Evolutionary conservation across 2,113 vertebrate genomes (phyloP), one percentile per base, ranked within the genome.

Genomic region (Neofelis nebulosa): DNA sequence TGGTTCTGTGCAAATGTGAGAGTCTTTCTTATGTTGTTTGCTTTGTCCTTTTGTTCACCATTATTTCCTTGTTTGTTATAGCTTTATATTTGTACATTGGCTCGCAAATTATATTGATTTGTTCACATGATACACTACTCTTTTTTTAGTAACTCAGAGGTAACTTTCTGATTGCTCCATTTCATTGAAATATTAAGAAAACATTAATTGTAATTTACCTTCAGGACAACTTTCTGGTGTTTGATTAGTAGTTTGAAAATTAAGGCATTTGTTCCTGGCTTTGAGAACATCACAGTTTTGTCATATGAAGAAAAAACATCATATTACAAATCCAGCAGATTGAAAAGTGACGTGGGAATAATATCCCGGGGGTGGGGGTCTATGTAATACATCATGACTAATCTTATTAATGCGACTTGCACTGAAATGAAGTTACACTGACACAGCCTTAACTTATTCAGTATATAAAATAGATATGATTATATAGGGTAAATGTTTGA

Each of bases 121-220:
- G n/a, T 65, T 94, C 74, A 92, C 25, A 57, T 78, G n/a, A 19
- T 82, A 68, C 14, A 80, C 57, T 85, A 79, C 19, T 80, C 31
- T 80, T 95, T 95, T 93, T 76, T 33, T 29, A 91, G 36, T 91
- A 93, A 19, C 41, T 96, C 90, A 31, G 76, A 76, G 91, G 91
- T 61, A 88, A 48, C 27, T 89, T 96, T 97, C 27, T 91, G 41
- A 90, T 66, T 87, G 21, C 79, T 88, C 69, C 13, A 41, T 76
- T 94, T 94, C 86, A 68, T 23, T 94, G 23, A 96, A 95, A 91
- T 96, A 81, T 78, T 95, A 91, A 76, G 38, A 86, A 97, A 95
- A 63, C 41, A 94, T 48, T 36, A 61, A 94, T 95, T 61, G 25
- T 88, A 91, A 94, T 96, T 88, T 93, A 85, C 33, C 63, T 81